Percentiles rank a stretch among this genome's conserved stretches.
phyloP scores from a whole-genome alignment of 2,888 invertebrate genomes.

The Timema podura region DNA sequence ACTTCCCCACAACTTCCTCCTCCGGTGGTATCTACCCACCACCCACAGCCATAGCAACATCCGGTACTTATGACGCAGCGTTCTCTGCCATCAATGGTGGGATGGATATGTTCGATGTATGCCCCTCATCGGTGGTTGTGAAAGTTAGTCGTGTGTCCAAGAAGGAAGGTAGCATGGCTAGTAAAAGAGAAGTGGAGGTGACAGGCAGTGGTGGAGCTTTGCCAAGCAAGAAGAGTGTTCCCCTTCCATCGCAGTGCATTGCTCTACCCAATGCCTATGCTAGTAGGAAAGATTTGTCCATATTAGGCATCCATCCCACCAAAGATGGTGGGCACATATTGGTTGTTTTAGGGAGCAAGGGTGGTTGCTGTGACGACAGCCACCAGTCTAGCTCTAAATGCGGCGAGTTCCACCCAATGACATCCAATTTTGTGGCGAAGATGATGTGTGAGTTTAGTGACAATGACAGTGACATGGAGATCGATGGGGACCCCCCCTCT shows the following conservation, averaged over 20 bases:
- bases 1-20: slow-evolving; percentile 40
- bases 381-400: slow-evolving; percentile 1
- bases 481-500: slow-evolving; percentile 39
- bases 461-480: slow-evolving; percentile 49
- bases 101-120: slow-evolving; percentile 26
- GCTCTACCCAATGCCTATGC: slow-evolving; percentile 51
- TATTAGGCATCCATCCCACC: slow-evolving; percentile 63
- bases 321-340: slow-evolving; percentile 65
- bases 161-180: slow-evolving; percentile 23
- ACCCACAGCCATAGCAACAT: slow-evolving; percentile 35
- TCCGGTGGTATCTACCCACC: slow-evolving; percentile 35
- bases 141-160: slow-evolving; percentile 26
- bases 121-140: slow-evolving; percentile 29
- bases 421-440: background rate
- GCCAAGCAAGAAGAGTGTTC: slow-evolving; percentile 34
- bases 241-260: slow-evolving; percentile 55
- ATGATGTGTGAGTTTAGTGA: slow-evolving; percentile 35
- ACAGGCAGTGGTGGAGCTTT: too few species aligned
- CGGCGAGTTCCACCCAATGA: background rate
- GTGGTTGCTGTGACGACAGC: slow-evolving; percentile 37
- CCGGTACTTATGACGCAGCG: slow-evolving; percentile 28
- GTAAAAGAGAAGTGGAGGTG: slow-evolving; percentile 15
- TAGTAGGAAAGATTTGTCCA: slow-evolving; percentile 50
- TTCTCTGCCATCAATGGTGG: slow-evolving; percentile 25
- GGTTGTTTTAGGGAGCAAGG: slow-evolving; percentile 51